Percentiles rank a stretch among this genome's conserved stretches.
Conservation (phyloP, 2,797 vertebrate genomes). For the Smutsia temminckii region DNA sequence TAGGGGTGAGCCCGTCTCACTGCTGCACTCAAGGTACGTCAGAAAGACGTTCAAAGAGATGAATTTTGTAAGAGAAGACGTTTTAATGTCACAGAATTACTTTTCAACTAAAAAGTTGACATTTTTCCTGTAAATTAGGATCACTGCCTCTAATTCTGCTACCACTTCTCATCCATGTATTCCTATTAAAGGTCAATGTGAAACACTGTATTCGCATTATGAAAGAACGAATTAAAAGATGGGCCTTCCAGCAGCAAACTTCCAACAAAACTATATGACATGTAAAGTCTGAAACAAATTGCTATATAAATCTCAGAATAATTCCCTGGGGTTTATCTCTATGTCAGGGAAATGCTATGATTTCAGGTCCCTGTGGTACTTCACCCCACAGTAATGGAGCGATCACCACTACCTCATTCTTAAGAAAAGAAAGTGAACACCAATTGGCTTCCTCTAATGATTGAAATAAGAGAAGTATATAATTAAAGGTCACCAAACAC, state of each 20-base stretch:
- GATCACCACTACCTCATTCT: neutral
- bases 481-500: conserved; percentile 1
- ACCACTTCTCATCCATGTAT: neutral
- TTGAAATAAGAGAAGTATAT: neutral
- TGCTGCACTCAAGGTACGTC: neutral
- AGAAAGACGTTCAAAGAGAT: neutral
- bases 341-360: neutral
- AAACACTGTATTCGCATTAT: neutral
- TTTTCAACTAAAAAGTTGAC: neutral
- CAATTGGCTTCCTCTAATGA: neutral
- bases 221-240: conserved; percentile 9
- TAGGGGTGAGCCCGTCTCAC: neutral
- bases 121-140: neutral
- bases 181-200: neutral
- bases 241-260: neutral
- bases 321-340: neutral
- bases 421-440: neutral
- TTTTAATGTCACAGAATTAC: neutral
- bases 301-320: neutral
- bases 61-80: neutral
- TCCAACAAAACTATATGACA: neutral
- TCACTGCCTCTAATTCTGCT: neutral
- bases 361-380: neutral
- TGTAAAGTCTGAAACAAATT: neutral
- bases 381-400: neutral